Base-by-base conservation (phyloP, 1,140 invertebrate species). In the Drosophila pachea region DNA sequence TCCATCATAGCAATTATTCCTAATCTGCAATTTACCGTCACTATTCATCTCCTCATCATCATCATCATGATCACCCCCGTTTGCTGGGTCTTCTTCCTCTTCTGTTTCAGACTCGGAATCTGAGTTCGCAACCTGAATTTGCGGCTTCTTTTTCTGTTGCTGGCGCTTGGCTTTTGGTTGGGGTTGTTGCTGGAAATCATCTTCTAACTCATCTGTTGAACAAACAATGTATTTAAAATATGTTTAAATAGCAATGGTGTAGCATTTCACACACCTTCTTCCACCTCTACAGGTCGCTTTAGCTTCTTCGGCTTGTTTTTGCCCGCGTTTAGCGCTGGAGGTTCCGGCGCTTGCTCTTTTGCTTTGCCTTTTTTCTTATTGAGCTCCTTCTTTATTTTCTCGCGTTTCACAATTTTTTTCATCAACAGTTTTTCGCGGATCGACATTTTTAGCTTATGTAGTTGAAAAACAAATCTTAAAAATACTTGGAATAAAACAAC, bases 361-460 rank as follows among this genome's bases (percentile, higher is more conserved):
- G 38, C 33, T 45, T 88, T 88, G 4, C 78, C 87, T 77, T 92
- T 93, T 79, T 91, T 90, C 75, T 92, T 91, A 7, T 91, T 86
- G 50, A 91, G 89, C 73, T 92, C 92, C 36, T 93, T 88, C 88
- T 94, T 95, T 65, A 92, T 93, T 73, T 94, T 93, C 81, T 95
- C 94, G 7, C 93, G 90, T 79, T 95, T 95, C 60, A 93, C 94
- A 58, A 95, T 94, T 90, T 95, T 96, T 59, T 94, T 90, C 91
- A 95, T 94, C 55, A 95, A 90, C 22, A 95, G 91, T 90, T 95
- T 95, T 61, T 95, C 94, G 35, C 93, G 92, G 1, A 95, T 91
- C 55, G 93, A 93, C 94, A 95, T 95, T 29, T 66, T 87, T n/a
- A 43, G 29, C 31, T 38, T 52, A 8, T 11, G 31, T 16, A 29